Percentiles rank a stretch among this genome's conserved stretches.
These are phyloP conservation scores for Limonius californicus DNA, from an alignment of 1,140 invertebrate genomes.

Conservation along the genomic window DNA sequence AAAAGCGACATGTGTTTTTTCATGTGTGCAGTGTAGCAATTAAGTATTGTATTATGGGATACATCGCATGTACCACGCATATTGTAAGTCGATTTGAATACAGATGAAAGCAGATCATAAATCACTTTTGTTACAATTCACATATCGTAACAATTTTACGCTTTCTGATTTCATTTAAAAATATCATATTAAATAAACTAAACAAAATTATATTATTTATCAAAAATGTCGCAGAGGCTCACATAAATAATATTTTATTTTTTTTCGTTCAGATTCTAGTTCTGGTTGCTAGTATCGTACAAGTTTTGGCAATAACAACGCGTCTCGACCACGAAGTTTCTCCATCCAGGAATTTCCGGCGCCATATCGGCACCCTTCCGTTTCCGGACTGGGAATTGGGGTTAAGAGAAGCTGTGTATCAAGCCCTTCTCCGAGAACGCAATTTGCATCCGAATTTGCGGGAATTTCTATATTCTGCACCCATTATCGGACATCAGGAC, in stretches of 20 bases:
- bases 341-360: slow-evolving; percentile 14
- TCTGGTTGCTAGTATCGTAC: background rate
- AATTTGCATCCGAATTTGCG: slow-evolving; percentile 51
- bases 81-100: no score
- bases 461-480: slow-evolving; percentile 52
- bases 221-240: no score
- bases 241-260: no score
- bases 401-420: slow-evolving; percentile 41
- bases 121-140: no score
- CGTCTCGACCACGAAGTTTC: background rate
- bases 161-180: no score
- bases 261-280: background rate
- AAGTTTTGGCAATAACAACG: background rate
- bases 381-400: slow-evolving; percentile 48
- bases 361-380: slow-evolving; percentile 7
- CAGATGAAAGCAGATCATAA: no score
- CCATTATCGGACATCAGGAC: slow-evolving; percentile 49
- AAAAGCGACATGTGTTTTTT: background rate
- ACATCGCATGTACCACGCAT: background rate
- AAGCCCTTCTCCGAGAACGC: slow-evolving; percentile 46
- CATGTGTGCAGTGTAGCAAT: background rate
- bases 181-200: no score
- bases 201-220: no score
- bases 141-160: no score
- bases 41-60: background rate